Conservation (phyloP, 1,140 invertebrate genomes). For the Laodelphax striatellus region DNA sequence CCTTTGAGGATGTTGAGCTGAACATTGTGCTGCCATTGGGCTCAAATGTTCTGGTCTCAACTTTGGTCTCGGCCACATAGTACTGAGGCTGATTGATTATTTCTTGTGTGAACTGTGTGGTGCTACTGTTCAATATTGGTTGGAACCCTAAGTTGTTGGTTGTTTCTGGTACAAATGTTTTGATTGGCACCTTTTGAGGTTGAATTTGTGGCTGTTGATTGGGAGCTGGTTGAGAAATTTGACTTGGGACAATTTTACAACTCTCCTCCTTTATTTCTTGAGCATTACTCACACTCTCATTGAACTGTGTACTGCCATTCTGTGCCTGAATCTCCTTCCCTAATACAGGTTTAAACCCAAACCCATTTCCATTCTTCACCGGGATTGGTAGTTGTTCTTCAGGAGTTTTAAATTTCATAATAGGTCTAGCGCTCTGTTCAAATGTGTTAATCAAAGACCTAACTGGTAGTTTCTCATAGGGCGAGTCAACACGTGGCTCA, state of each 20-base stretch:
- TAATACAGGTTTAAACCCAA: neutral
- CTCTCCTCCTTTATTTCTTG: too few relatives aligned
- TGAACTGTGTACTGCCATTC: too few relatives aligned
- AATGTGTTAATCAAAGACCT: constrained; percentile 50
- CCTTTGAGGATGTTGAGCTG: constrained; percentile 56
- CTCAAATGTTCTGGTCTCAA: constrained; percentile 19
- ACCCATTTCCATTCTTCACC: neutral
- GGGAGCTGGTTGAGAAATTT: neutral
- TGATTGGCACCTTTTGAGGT: neutral
- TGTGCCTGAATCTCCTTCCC: neutral
- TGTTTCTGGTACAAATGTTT: neutral
- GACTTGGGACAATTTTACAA: neutral
- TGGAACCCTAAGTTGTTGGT: neutral
- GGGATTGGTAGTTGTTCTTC: constrained; percentile 29
- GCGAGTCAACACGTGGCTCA: constrained; percentile 18
- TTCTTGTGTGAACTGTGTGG: neutral
- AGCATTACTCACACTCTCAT: too few relatives aligned
- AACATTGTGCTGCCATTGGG: constrained; percentile 67
- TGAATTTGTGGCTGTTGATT: neutral
- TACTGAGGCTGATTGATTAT: neutral
- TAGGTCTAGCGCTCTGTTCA: constrained; percentile 42
- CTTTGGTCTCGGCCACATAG: constrained; percentile 10
- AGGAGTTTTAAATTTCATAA: constrained; percentile 42
- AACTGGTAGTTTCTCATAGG: constrained; percentile 46
- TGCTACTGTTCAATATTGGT: neutral